phyloP scores from a whole-genome alignment of 2,113 vertebrate genomes.

The Phrynosoma blainvillii region DNA sequence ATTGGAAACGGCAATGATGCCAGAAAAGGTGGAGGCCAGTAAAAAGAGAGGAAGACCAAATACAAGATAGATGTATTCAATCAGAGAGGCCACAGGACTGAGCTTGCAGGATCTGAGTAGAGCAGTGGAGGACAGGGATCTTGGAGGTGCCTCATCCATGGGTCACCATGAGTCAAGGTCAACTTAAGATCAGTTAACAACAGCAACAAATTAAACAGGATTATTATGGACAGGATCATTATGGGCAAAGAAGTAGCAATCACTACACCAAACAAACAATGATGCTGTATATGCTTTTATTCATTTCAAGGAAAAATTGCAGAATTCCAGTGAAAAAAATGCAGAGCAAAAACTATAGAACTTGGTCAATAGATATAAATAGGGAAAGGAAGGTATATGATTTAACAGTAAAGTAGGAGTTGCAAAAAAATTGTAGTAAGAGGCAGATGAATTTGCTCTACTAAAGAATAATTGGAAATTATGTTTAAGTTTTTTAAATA shows the following conservation, averaged over 20 bases:
- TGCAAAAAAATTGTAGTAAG: not conserved
- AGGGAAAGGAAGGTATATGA: conserved; percentile 41
- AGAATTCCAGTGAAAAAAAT: not conserved
- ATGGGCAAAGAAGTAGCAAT: not conserved
- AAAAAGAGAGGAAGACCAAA: too few species aligned
- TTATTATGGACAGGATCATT: not conserved
- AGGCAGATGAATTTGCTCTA: not conserved
- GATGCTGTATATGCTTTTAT: not conserved
- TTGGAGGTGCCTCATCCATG: too few species aligned
- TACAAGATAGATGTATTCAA: too few species aligned
- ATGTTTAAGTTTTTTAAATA: conserved; percentile 48
- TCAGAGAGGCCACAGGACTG: too few species aligned
- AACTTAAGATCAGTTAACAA: too few species aligned
- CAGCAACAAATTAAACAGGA: not conserved
- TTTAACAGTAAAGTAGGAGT: conserved; percentile 16
- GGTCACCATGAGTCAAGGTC: too few species aligned
- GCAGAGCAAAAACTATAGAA: not conserved
- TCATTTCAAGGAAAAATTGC: not conserved
- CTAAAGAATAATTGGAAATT: conserved; percentile 12
- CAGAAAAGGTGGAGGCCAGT: too few species aligned
- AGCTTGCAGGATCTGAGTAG: too few species aligned
- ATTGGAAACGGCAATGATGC: too few species aligned
- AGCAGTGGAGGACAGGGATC: too few species aligned
- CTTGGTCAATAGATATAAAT: not conserved
- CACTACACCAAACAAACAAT: not conserved